Conservation (phyloP, 2,888 invertebrate genomes). For the Chloroclysta siterata region DNA sequence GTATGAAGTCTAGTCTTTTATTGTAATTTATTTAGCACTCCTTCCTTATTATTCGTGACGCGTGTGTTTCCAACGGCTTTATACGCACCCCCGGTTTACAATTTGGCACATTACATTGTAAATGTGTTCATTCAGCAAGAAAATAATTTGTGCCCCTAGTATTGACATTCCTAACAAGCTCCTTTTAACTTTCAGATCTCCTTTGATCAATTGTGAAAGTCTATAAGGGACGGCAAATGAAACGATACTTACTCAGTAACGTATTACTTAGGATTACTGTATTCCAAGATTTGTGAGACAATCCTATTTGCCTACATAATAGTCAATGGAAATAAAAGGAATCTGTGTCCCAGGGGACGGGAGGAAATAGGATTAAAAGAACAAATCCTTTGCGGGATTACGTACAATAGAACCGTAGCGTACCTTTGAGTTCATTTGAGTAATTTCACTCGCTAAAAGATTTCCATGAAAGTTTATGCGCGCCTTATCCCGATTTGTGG, state of each 20-base stretch:
- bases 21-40: background rate
- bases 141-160: conserved; percentile 28
- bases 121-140: conserved; percentile 25
- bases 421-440: conserved; percentile 36
- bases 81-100: conserved; percentile 5
- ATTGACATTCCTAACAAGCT: conserved; percentile 37
- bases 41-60: conserved; percentile 5
- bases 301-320: conserved; percentile 49
- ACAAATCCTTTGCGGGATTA: conserved; percentile 46
- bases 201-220: conserved; percentile 42
- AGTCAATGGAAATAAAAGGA: conserved; percentile 48
- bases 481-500: conserved; percentile 49
- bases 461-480: conserved; percentile 44
- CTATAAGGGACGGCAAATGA: conserved; percentile 49
- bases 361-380: conserved; percentile 50
- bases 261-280: conserved; percentile 50
- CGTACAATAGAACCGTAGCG: conserved; percentile 34
- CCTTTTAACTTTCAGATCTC: conserved; percentile 30
- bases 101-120: conserved; percentile 20
- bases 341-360: conserved; percentile 36
- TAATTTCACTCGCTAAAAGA: conserved; percentile 46
- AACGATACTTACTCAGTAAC: conserved; percentile 34
- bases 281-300: conserved; percentile 40
- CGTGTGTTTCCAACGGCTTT: conserved; percentile 10
- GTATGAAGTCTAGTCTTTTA: background rate